Percentiles rank a stretch among this genome's conserved stretches.
Evolutionary conservation across 64 coral and sea anemone species (phyloP).

Genomic region (Actinia tenebrosa): DNA sequence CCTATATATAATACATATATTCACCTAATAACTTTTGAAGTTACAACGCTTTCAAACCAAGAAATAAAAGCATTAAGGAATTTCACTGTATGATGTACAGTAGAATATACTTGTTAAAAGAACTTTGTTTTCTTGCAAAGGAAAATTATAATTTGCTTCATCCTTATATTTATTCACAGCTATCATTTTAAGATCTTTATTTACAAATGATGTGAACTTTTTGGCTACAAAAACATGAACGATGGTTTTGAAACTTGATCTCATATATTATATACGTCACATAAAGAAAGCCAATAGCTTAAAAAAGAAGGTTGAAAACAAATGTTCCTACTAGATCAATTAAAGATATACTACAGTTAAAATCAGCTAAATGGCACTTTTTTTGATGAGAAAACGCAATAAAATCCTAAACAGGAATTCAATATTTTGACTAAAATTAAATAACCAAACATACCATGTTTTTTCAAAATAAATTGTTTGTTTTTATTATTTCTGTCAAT

Average conservation of each 20-base stretch:
- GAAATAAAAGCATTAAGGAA: no score
- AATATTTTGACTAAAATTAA: neutral
- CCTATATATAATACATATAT: neutral
- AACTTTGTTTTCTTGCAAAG: no score
- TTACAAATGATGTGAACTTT: constrained; percentile 3
- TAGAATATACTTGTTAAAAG: no score
- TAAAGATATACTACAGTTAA: neutral
- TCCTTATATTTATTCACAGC: no score
- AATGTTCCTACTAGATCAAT: no score
- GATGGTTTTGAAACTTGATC: neutral
- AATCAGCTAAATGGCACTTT: neutral
- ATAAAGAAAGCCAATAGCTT: neutral
- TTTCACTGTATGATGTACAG: no score
- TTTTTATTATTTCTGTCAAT: neutral
- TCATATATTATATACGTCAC: neutral
- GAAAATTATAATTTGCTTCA: no score
- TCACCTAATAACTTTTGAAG: neutral
- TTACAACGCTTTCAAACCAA: no score
- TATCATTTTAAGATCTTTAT: neutral
- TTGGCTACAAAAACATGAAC: neutral
- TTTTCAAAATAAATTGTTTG: neutral
- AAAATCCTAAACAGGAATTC: neutral
- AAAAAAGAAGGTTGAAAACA: neutral
- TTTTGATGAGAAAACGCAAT: neutral
- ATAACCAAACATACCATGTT: neutral